phyloP scores from a whole-genome alignment of 2,797 vertebrate species.

The Amblyopsis hoosieri region DNA sequence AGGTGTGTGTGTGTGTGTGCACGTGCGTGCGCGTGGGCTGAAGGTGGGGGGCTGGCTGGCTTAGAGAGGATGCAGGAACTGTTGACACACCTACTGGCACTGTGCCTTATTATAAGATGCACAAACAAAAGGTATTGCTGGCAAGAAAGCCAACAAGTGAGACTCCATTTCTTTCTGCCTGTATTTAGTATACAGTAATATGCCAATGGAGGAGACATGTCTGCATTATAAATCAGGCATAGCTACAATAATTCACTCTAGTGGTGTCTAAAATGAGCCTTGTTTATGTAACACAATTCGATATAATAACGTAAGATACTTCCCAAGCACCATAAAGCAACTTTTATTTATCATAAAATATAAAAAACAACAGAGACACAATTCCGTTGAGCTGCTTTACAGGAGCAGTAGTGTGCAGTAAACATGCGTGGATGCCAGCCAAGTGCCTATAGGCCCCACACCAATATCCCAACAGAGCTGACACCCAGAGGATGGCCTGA shows the following conservation, averaged over 20 bases:
- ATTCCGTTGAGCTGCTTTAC: too few species aligned
- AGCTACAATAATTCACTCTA: too few species aligned
- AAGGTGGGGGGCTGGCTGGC: slow-evolving; percentile 1
- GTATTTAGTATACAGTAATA: slow-evolving; percentile 8
- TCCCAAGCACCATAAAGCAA: too few species aligned
- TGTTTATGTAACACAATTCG: too few species aligned
- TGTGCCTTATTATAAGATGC: slow-evolving; percentile 14
- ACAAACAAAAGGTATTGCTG: slow-evolving; percentile 22
- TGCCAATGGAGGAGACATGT: background rate
- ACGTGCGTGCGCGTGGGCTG: slow-evolving; percentile 16
- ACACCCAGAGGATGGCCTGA: background rate
- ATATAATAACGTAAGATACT: too few species aligned
- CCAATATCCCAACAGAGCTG: background rate
- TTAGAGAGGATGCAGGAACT: slow-evolving; percentile 23
- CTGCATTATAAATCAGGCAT: too few species aligned
- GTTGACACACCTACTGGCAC: slow-evolving; percentile 34
- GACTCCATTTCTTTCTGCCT: background rate
- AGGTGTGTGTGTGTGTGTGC: slow-evolving; percentile 12
- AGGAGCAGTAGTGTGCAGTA: background rate
- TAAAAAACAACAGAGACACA: too few species aligned
- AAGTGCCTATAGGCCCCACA: background rate
- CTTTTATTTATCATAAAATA: background rate
- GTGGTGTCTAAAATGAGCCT: too few species aligned
- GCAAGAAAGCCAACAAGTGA: slow-evolving; percentile 11
- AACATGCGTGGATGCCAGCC: background rate